Evolutionary conservation across 2,888 invertebrate species (phyloP).

Genomic region (Sialis fuliginosa): DNA sequence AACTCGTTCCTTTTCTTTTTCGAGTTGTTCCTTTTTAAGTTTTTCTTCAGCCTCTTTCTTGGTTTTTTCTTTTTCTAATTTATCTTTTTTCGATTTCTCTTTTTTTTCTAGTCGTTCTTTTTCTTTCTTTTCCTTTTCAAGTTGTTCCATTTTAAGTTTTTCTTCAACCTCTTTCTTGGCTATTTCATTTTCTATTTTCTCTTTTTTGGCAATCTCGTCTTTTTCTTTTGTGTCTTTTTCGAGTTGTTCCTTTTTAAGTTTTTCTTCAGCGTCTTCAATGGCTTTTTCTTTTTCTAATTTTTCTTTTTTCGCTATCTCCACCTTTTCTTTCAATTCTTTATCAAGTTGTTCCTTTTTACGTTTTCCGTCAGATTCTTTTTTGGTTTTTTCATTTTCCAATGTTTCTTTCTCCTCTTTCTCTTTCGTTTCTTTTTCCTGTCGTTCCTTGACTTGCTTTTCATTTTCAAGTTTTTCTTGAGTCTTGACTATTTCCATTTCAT

Average conservation of each 20-base stretch:
- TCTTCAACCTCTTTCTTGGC: conserved; percentile 15
- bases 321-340: not conserved
- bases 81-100: not conserved
- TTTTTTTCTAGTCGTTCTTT: not conserved
- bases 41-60: conserved; percentile 7
- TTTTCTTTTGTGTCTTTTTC: conserved; percentile 19
- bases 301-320: conserved; percentile 2
- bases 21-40: no score
- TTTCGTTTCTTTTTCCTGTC: conserved; percentile 2
- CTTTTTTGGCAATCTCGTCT: conserved; percentile 14
- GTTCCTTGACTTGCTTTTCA: conserved; percentile 4
- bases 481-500: no score
- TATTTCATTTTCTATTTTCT: conserved; percentile 14
- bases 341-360: not conserved
- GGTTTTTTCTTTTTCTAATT: not conserved
- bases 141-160: conserved; percentile 11
- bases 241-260: conserved; percentile 12
- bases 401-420: conserved; percentile 6
- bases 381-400: conserved; percentile 7
- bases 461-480: no score
- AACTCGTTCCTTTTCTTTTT: conserved; percentile 2
- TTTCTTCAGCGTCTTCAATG: not conserved
- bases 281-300: not conserved
- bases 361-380: not conserved
- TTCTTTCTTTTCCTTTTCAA: conserved; percentile 3